phyloP scores from a whole-genome alignment of 1,140 invertebrate species.

The Eubasilissa regina region DNA sequence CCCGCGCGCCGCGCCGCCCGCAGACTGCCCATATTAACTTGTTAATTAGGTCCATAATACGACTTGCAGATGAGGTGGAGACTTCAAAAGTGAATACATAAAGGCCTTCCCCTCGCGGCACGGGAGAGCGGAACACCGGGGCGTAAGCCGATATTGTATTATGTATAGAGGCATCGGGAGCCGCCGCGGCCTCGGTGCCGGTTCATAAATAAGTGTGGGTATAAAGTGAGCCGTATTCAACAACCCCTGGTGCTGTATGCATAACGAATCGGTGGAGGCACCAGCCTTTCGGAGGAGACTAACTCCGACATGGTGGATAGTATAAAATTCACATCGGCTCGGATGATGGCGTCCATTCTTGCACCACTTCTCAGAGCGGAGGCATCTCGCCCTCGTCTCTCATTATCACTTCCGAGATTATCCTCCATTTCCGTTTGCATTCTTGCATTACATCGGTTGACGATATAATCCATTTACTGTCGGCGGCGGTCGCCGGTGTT shows the following conservation, averaged over 20 bases:
- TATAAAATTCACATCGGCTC: conserved; percentile 71
- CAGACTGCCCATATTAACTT: conserved; percentile 84
- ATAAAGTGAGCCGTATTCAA: conserved; percentile 71
- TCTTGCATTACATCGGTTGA: not conserved
- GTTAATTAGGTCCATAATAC: conserved; percentile 92
- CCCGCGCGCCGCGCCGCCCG: conserved; percentile 47
- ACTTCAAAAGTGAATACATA: conserved; percentile 74
- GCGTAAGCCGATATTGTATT: conserved; percentile 76
- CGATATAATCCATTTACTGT: no score
- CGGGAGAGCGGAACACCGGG: conserved; percentile 65
- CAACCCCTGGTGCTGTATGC: conserved; percentile 75
- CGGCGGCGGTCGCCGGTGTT: not conserved
- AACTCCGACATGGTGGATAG: conserved; percentile 67
- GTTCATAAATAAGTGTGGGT: conserved; percentile 74
- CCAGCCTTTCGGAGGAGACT: conserved; percentile 70
- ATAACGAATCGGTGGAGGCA: conserved; percentile 72
- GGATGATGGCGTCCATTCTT: conserved; percentile 58
- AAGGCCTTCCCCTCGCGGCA: conserved; percentile 73
- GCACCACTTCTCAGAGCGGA: conserved; percentile 52
- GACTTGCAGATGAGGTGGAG: conserved; percentile 89
- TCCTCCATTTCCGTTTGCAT: not conserved
- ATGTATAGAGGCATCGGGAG: conserved; percentile 68
- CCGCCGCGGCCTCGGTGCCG: conserved; percentile 73
- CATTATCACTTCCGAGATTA: not conserved
- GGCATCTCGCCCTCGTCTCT: conserved; percentile 43